Evolutionary conservation across 2,113 vertebrate species (phyloP), one percentile per base, ranked within the genome.

Genomic region (Cercopithecus mona): DNA sequence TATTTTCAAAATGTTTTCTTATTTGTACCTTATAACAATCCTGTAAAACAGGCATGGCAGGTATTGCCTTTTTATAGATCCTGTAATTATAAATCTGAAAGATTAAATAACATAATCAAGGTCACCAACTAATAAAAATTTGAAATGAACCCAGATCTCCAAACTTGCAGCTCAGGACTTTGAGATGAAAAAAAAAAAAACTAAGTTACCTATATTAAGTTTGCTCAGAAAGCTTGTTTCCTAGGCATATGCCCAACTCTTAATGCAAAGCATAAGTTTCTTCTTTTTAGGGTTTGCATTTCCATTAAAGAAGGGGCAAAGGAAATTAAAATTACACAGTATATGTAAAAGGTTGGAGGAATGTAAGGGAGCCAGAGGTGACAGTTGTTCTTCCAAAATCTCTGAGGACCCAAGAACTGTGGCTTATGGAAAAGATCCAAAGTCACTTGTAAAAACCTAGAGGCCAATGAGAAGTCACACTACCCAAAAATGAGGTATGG

Each of bases 211-310:
- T 68, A 1, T 2, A n/a, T 27, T 92, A 76, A 89, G 50, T 89
- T 57, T 83, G 81, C 48, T 87, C 86, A 92, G 80, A 88, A 97
- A 97, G 30, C 55, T 81, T 43, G 8, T 89, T 93, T 93, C 68
- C 40, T 83, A 91, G 35, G 61, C 38, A 86, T 52, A 86, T 75
- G 66, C 40, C 95, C 78, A 95, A 96, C 48, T 94, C 61, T 88
- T 93, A 75, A 96, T 43, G 72, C 64, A 88, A 90, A 97, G 64
- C 93, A 93, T 72, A 55, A 57, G 23, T 72, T 88, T 90, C 81
- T 70, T 94, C 84, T 90, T 94, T 80, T 92, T 83, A 90, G 75
- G 70, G 17, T 45, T 64, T 68, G 0, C 52, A 93, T 55, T 96
- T 95, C 78, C 88, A 97, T 30, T 75, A 86, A 93, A 95, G 22